phyloP scores from a whole-genome alignment of 35 echinoderm and acorn worm species.

The Nesometra sesokonis region DNA sequence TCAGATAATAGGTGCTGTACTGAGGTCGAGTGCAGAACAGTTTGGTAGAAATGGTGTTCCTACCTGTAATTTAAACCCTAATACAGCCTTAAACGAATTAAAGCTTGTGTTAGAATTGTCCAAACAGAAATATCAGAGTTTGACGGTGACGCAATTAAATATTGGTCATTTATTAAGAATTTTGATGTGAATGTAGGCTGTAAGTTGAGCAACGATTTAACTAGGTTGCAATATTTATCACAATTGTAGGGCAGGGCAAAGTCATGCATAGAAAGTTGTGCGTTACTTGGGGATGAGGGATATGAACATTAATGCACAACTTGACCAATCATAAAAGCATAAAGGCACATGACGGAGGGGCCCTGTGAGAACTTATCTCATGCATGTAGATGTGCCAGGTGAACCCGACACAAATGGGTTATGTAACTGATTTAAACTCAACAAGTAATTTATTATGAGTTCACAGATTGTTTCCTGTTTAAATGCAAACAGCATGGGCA shows the following conservation, averaged over 20 bases:
- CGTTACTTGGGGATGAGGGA: neutral
- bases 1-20: too few relatives aligned
- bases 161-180: slow-evolving; percentile 31
- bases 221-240: neutral
- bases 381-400: neutral
- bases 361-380: neutral
- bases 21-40: too few relatives aligned
- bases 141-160: slow-evolving; percentile 25
- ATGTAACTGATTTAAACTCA: slow-evolving; percentile 6
- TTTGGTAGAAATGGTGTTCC: neutral
- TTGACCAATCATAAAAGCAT: neutral
- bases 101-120: slow-evolving; percentile 14
- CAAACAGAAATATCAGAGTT: slow-evolving; percentile 9
- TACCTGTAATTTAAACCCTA: neutral
- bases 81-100: neutral
- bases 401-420: neutral
- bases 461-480: neutral
- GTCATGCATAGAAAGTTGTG: slow-evolving; percentile 15
- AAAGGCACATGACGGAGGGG: slow-evolving; percentile 12
- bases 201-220: neutral
- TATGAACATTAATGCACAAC: slow-evolving; percentile 7
- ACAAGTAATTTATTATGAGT: neutral
- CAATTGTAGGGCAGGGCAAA: slow-evolving; percentile 1
- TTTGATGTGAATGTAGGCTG: slow-evolving; percentile 22
- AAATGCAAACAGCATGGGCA: slow-evolving; percentile 19